Conservation (phyloP, 2,113 vertebrate species). For the Meleagris gallopavo region DNA sequence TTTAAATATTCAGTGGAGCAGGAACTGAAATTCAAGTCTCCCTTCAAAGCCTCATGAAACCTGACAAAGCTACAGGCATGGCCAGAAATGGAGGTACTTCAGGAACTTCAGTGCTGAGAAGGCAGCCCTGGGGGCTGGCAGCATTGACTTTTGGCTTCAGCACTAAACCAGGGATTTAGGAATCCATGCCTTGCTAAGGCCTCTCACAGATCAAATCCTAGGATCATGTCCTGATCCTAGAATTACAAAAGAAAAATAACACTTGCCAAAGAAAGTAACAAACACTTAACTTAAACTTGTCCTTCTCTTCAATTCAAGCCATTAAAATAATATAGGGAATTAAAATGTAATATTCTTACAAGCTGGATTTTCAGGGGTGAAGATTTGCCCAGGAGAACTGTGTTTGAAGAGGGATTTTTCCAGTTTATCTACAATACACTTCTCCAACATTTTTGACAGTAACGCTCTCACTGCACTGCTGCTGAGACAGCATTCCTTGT, state of each 20-base stretch:
- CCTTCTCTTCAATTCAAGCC: not conserved
- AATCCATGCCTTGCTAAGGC: not conserved
- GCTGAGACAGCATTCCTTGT: not conserved
- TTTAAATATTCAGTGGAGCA: constrained; percentile 10
- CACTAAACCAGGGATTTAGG: not conserved
- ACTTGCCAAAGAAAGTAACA: not conserved
- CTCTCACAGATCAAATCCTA: not conserved
- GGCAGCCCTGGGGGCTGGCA: not conserved
- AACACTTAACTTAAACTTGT: not conserved
- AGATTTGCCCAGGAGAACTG: not conserved
- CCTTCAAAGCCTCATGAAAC: not conserved
- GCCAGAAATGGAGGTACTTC: not conserved
- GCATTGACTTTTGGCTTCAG: not conserved
- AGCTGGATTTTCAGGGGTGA: not conserved
- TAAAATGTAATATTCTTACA: not conserved
- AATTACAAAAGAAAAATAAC: not conserved
- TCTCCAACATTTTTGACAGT: not conserved
- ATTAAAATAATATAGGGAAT: not conserved
- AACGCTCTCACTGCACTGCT: not conserved
- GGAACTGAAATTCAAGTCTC: not conserved
- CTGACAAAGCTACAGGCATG: not conserved
- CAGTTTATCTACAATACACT: not conserved
- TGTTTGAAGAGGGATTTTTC: not conserved
- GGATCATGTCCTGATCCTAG: not conserved
- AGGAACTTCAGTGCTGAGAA: not conserved